phyloP scores from a whole-genome alignment of 2,113 vertebrate species.

The Lathamus discolor region DNA sequence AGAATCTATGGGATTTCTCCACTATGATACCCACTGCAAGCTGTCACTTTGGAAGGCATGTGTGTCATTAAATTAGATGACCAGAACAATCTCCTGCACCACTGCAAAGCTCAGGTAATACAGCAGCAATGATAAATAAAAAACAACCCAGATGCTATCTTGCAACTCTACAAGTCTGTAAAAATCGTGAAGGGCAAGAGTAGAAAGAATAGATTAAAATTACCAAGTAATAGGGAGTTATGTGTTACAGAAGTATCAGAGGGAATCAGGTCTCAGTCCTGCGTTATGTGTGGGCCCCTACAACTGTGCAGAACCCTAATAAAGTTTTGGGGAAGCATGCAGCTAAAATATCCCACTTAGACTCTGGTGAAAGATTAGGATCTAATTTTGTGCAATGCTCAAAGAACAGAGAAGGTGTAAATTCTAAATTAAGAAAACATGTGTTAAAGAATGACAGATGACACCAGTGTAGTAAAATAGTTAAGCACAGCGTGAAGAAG shows the following conservation, averaged over 20 bases:
- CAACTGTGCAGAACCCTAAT: background rate
- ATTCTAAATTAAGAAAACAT: background rate
- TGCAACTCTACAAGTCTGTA: background rate
- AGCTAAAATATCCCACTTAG: background rate
- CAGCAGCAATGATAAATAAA: background rate
- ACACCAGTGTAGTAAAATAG: background rate
- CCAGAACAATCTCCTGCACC: background rate
- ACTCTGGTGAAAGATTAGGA: background rate
- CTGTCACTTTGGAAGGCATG: background rate
- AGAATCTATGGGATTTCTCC: background rate
- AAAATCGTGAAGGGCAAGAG: background rate
- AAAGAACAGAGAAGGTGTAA: background rate
- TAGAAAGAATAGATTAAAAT: background rate
- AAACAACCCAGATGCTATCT: accelerated
- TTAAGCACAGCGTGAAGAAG: background rate
- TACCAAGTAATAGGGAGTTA: background rate
- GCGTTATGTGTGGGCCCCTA: no score
- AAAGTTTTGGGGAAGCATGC: background rate
- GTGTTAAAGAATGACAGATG: background rate
- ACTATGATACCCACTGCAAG: background rate
- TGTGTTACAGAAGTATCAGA: background rate
- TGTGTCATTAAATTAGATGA: background rate
- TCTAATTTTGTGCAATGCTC: background rate
- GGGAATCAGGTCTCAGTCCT: background rate
- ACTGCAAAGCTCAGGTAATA: background rate